phyloP scores from a whole-genome alignment of 2,113 vertebrate genomes.

The Mesembrinibis cayennensis region DNA sequence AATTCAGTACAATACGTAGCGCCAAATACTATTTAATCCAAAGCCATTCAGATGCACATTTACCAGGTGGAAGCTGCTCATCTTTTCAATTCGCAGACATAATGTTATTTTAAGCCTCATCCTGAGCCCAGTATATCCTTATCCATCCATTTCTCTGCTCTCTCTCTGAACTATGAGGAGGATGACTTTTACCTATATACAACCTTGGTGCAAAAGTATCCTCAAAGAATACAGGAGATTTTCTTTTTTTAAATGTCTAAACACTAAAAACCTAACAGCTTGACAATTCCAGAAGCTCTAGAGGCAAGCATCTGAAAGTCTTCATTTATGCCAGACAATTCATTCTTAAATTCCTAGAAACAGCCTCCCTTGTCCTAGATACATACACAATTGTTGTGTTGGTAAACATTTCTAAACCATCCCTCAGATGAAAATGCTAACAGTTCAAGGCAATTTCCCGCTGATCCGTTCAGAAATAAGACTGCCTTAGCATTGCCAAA shows the following conservation, averaged over 20 bases:
- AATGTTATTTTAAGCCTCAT: neutral
- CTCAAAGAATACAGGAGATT: neutral
- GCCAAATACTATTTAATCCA: neutral
- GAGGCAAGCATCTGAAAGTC: neutral
- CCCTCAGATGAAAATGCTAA: neutral
- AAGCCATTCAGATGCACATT: neutral
- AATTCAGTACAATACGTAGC: neutral
- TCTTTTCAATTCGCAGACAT: neutral
- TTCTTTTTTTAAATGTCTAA: neutral
- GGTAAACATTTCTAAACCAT: neutral
- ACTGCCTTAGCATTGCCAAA: neutral
- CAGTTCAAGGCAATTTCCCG: neutral
- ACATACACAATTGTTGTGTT: neutral
- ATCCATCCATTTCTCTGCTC: neutral
- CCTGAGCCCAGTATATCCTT: neutral
- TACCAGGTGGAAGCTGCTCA: conserved; percentile 3
- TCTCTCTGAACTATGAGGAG: neutral
- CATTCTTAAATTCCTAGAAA: conserved; percentile 23
- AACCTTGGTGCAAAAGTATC: neutral
- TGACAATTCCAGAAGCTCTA: neutral
- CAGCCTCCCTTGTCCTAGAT: neutral
- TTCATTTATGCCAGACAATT: neutral
- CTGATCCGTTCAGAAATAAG: neutral
- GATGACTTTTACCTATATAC: neutral
- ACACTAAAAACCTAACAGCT: neutral